A percentile compares a stretch with the other conserved stretches of the same genome.
phyloP scores from a whole-genome alignment of 2,888 invertebrate genomes.

The Trissolcus brochymenae region DNA sequence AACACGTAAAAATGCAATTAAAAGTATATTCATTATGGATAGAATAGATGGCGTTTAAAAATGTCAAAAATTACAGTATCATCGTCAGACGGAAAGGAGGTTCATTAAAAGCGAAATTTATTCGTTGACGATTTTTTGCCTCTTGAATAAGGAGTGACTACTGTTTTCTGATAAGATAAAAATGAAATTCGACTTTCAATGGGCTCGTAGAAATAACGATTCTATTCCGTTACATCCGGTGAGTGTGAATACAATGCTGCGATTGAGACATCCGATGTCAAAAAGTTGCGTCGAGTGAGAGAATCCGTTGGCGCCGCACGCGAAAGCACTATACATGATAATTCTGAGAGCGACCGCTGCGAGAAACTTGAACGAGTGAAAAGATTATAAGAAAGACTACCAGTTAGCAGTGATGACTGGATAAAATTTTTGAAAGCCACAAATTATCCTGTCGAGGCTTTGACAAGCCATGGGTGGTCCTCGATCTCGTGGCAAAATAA shows the following conservation, averaged over 20 bases:
- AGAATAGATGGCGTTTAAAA: constrained; percentile 13
- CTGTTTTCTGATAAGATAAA: constrained; percentile 43
- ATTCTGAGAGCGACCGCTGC: constrained; percentile 67
- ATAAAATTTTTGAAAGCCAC: constrained; percentile 72
- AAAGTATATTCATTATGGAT: constrained; percentile 33
- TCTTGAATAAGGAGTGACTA: constrained; percentile 1
- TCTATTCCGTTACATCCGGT: constrained; percentile 43
- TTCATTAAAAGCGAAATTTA: constrained; percentile 36
- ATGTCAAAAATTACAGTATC: constrained; percentile 19
- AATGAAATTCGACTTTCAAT: constrained; percentile 14
- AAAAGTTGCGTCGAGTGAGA: constrained; percentile 39
- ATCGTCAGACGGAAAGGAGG: constrained; percentile 11
- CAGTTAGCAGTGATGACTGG: constrained; percentile 76
- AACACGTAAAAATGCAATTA: constrained; percentile 31
- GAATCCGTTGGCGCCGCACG: constrained; percentile 57
- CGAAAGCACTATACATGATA: constrained; percentile 62
- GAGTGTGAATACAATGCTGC: constrained; percentile 31
- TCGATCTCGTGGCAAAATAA: constrained; percentile 35
- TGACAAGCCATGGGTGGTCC: constrained; percentile 73
- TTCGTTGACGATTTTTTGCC: constrained; percentile 9
- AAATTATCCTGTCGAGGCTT: constrained; percentile 71
- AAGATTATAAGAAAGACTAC: constrained; percentile 75
- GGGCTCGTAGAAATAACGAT: constrained; percentile 34
- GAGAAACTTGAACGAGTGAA: constrained; percentile 65
- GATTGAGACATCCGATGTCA: constrained; percentile 38